phyloP scores from a whole-genome alignment of 2,888 invertebrate species.

The Sabatieria punctata region DNA sequence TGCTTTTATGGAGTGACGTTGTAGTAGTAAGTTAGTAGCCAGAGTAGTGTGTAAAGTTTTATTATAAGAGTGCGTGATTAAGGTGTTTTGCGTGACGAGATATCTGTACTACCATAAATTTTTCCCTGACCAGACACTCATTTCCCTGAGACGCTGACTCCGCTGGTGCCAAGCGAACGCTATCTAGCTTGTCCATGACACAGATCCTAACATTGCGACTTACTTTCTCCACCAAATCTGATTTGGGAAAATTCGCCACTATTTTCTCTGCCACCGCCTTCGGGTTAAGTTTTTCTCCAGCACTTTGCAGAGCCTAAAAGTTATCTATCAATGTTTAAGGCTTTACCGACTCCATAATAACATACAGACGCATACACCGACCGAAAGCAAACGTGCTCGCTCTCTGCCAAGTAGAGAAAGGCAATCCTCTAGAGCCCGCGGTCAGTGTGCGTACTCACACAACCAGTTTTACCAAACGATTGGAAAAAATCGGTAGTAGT shows the following conservation, averaged over 20 bases:
- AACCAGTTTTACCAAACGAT: not conserved
- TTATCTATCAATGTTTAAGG: not conserved
- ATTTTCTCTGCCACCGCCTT: slow-evolving; percentile 66
- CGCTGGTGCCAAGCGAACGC: not conserved
- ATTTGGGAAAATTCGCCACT: slow-evolving; percentile 47
- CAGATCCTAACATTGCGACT: not conserved
- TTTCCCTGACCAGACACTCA: too few relatives aligned
- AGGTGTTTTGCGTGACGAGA: too few relatives aligned
- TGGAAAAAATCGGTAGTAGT: not conserved
- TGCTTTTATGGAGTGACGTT: too few relatives aligned
- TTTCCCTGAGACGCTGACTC: too few relatives aligned
- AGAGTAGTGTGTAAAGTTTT: too few relatives aligned
- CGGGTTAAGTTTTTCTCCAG: slow-evolving; percentile 40
- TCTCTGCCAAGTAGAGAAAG: not conserved
- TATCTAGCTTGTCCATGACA: not conserved
- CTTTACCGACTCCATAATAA: not conserved
- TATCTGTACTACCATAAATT: too few relatives aligned
- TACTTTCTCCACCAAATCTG: slow-evolving; percentile 40
- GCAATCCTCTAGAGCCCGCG: not conserved
- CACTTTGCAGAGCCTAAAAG: slow-evolving; percentile 14
- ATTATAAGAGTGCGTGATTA: too few relatives aligned
- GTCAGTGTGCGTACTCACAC: not conserved
- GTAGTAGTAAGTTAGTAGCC: too few relatives aligned
- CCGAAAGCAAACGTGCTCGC: not conserved
- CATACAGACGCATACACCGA: not conserved